Percentiles rank a stretch among this genome's conserved stretches.
Conservation (phyloP, 1,140 invertebrate species). For the Armadillidium nasatum region DNA sequence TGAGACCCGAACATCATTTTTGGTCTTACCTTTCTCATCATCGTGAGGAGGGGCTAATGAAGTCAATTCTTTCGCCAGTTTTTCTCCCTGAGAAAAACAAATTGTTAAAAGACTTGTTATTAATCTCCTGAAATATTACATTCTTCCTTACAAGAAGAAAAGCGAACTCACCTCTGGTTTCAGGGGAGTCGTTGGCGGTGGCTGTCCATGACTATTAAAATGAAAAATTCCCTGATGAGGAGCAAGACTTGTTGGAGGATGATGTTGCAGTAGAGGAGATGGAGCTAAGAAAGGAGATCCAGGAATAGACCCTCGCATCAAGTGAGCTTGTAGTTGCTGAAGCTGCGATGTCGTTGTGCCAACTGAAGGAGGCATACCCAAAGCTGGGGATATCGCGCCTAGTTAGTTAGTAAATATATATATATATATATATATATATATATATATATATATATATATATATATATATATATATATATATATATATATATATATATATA, state of each 20-base stretch:
- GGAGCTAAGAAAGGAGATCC: constrained; percentile 53
- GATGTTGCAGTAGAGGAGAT: constrained; percentile 46
- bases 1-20: constrained; percentile 37
- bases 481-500: too few species aligned
- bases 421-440: constrained; percentile 17
- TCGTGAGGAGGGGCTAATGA: background rate
- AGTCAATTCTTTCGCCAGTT: background rate
- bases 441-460: constrained; percentile 12
- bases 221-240: constrained; percentile 42
- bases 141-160: constrained; percentile 10
- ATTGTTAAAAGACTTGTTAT: too few species aligned
- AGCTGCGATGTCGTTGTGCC: constrained; percentile 61
- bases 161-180: constrained; percentile 43
- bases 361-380: constrained; percentile 59
- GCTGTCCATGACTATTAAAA: constrained; percentile 41
- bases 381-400: constrained; percentile 60
- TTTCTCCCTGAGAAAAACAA: background rate
- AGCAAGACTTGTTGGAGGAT: constrained; percentile 30
- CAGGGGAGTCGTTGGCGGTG: constrained; percentile 37
- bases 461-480: background rate
- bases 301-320: constrained; percentile 55
- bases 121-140: too few species aligned
- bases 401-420: background rate
- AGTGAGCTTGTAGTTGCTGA: constrained; percentile 70
- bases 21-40: background rate